Conservation (phyloP, 1,140 invertebrate species). For the Drepana arcuata region DNA sequence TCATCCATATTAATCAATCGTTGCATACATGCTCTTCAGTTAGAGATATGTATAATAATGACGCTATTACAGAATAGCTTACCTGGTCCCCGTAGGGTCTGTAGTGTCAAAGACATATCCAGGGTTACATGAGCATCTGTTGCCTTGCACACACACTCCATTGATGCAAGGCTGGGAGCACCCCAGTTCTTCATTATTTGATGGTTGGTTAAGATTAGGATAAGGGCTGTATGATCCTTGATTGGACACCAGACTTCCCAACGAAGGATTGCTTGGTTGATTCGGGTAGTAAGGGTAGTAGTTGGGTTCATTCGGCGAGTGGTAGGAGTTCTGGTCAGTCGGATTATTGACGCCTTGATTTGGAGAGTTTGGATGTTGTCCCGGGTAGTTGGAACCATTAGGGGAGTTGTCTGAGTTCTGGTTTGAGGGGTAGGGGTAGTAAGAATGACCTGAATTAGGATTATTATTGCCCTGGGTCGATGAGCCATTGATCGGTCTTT, state of each 20-base stretch:
- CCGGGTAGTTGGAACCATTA: conserved; percentile 6
- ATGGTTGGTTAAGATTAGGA: not conserved
- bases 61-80: no score
- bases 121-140: conserved; percentile 67
- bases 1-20: no score
- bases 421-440: not conserved
- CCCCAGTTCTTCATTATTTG: not conserved
- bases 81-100: conserved; percentile 49
- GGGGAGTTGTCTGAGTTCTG: conserved; percentile 4
- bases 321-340: conserved; percentile 3
- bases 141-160: conserved; percentile 65
- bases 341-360: conserved; percentile 7
- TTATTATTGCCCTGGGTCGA: no score
- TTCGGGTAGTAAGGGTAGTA: conserved; percentile 4
- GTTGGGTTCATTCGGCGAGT: not conserved
- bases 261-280: no score
- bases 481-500: no score
- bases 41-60: no score
- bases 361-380: conserved; percentile 5
- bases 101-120: conserved; percentile 61
- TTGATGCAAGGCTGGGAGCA: conserved; percentile 52
- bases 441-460: no score
- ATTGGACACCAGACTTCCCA: no score
- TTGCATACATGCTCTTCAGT: no score
- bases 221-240: no score